Percentiles rank a stretch among this genome's conserved stretches.
Evolutionary conservation across 2,888 invertebrate species (phyloP).

Genomic region (Tubiluchus corallicola): DNA sequence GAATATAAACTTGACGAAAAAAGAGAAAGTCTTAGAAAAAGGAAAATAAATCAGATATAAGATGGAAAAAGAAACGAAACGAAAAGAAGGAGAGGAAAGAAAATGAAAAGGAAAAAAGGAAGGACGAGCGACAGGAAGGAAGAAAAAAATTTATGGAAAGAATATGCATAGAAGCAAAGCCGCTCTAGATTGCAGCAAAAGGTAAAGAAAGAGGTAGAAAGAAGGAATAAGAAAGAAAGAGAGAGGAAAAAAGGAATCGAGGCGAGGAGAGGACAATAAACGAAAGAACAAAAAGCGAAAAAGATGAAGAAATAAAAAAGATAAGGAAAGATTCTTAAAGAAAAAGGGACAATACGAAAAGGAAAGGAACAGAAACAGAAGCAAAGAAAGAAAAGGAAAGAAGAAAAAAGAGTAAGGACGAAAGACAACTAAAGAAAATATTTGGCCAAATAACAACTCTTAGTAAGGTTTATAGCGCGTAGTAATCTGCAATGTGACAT

Average conservation of each 20-base stretch:
- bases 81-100: constrained; percentile 3
- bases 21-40: constrained; percentile 3
- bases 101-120: constrained; percentile 1
- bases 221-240: constrained; percentile 1
- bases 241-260: not conserved
- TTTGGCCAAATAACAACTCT: too few relatives aligned
- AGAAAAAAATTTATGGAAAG: not conserved
- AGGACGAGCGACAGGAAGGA: not conserved
- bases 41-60: not conserved
- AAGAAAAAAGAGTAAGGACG: not conserved
- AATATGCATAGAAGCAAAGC: not conserved
- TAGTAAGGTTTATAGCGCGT: too few relatives aligned
- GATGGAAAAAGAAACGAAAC: not conserved
- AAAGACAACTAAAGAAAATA: too few relatives aligned
- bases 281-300: not conserved
- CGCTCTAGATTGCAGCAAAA: not conserved
- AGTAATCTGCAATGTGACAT: too few relatives aligned
- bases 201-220: too few relatives aligned
- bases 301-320: not conserved
- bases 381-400: constrained; percentile 1
- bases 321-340: not conserved
- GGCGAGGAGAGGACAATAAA: not conserved
- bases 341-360: not conserved
- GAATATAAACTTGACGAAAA: not conserved
- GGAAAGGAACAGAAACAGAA: too few relatives aligned